phyloP scores from a whole-genome alignment of 2,888 invertebrate genomes.

The Drosophila anomalata region DNA sequence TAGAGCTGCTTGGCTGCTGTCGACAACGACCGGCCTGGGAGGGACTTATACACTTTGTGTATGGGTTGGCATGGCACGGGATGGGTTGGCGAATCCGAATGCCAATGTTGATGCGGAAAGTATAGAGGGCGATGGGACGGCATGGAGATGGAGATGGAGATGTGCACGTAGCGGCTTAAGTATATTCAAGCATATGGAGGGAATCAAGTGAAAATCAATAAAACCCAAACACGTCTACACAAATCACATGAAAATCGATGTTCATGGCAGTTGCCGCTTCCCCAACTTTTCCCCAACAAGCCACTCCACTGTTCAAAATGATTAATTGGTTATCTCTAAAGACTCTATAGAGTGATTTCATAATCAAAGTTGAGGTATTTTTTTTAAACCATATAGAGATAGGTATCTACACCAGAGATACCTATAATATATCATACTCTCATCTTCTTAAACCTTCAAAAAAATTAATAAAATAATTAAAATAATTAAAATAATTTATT shows the following conservation, averaged over 20 bases:
- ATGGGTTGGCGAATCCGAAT: conserved; percentile 7
- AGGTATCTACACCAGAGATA: no score
- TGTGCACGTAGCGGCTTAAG: conserved; percentile 77
- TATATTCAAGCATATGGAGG: conserved; percentile 79
- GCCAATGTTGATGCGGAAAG: conserved; percentile 11
- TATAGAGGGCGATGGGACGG: not conserved
- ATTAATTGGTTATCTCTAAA: not conserved
- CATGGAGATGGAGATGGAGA: conserved; percentile 52
- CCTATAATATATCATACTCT: no score
- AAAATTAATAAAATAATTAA: not conserved
- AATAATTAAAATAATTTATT: no score
- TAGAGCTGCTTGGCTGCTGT: conserved; percentile 61
- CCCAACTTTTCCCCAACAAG: conserved; percentile 17
- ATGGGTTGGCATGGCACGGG: not conserved
- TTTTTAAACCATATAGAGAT: no score
- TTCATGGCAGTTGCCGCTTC: conserved; percentile 44
- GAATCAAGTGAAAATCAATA: conserved; percentile 79
- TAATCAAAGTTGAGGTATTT: not conserved
- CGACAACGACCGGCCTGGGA: conserved; percentile 39
- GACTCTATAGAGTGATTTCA: not conserved
- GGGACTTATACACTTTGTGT: not conserved
- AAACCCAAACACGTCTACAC: conserved; percentile 79
- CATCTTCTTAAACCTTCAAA: not conserved
- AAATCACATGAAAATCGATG: conserved; percentile 80
- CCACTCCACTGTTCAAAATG: conserved; percentile 8